Evolutionary conservation across 2,113 vertebrate species (phyloP).

Genomic region (Eolophus roseicapilla): DNA sequence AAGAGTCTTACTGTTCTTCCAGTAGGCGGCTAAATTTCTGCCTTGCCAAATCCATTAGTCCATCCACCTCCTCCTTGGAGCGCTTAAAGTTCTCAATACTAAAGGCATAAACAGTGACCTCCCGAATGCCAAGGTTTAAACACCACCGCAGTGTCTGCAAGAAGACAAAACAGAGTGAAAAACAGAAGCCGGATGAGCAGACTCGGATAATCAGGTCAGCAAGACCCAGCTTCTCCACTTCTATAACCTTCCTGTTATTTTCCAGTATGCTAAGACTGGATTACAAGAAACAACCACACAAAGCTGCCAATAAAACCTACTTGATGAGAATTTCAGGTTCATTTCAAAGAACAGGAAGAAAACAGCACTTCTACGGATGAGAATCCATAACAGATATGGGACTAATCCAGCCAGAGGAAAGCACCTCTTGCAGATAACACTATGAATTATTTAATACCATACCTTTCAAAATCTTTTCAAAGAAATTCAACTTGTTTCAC

Average conservation of each 20-base stretch:
- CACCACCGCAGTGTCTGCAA: constrained; percentile 92
- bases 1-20: constrained; percentile 87
- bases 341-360: not conserved
- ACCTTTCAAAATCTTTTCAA: not conserved
- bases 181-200: not conserved
- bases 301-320: not conserved
- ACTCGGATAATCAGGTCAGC: not conserved
- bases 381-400: not conserved
- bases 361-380: not conserved
- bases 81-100: constrained; percentile 99
- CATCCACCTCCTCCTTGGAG: constrained; percentile 91
- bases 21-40: constrained; percentile 91
- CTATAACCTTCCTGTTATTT: not conserved
- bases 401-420: not conserved
- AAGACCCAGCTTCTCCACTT: not conserved
- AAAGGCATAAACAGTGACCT: constrained; percentile 97
- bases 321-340: not conserved
- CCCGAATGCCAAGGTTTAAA: constrained; percentile 89
- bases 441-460: accelerated
- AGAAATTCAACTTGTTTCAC: not conserved
- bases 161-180: not conserved
- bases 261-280: not conserved
- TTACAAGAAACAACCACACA: not conserved
- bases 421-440: not conserved
- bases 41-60: constrained; percentile 92